A percentile compares a stretch with the other conserved stretches of the same genome.
phyloP scores from a whole-genome alignment of 2,113 vertebrate species.

The Chlamydotis undulata region DNA sequence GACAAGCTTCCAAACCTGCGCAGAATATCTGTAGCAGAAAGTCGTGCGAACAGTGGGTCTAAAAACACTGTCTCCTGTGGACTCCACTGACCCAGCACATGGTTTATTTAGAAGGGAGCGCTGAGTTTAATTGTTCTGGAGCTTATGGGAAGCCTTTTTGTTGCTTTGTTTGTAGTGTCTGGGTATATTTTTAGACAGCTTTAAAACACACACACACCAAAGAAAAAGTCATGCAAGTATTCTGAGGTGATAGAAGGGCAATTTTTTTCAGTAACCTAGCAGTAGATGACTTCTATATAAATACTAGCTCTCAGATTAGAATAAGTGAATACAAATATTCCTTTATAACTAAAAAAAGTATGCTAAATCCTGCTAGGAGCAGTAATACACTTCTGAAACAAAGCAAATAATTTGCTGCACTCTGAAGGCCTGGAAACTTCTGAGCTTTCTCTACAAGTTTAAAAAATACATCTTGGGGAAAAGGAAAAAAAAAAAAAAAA shows the following conservation, averaged over 20 bases:
- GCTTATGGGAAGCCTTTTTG: not conserved
- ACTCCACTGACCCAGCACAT: not conserved
- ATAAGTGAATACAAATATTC: not conserved
- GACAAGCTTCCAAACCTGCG: not conserved
- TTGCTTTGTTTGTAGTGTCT: not conserved
- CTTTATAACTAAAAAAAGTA: not conserved
- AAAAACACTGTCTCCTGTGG: not conserved
- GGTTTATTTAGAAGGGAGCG: conserved; percentile 6
- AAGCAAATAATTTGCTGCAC: not conserved
- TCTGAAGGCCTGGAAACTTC: not conserved
- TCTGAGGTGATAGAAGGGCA: not conserved
- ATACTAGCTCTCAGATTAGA: not conserved
- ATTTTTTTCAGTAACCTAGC: not conserved
- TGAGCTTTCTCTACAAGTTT: not conserved
- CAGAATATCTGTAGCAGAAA: not conserved
- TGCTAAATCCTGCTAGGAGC: not conserved
- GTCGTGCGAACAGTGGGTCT: not conserved
- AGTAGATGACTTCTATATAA: not conserved
- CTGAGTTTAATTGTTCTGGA: conserved; percentile 12
- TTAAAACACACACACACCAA: not conserved
- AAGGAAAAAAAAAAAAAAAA: not conserved
- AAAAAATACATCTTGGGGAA: not conserved
- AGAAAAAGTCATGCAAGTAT: not conserved
- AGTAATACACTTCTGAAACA: not conserved
- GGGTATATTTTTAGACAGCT: not conserved